Evolutionary conservation across 2,113 vertebrate species (phyloP).

Genomic region (Pteruthius melanotis): DNA sequence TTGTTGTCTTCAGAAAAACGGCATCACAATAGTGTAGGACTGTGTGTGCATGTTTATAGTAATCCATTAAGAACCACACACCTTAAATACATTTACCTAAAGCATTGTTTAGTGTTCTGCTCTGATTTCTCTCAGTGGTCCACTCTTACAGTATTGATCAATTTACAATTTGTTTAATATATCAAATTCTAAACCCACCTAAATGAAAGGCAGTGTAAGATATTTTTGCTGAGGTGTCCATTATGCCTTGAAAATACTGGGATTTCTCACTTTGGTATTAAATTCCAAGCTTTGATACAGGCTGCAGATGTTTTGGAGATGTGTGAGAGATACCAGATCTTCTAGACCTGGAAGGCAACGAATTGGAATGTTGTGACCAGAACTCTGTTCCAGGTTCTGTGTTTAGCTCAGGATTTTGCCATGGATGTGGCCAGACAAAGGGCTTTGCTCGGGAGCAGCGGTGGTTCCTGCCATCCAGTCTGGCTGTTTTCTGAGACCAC

Average conservation of each 20-base stretch:
- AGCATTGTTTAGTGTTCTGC: not conserved
- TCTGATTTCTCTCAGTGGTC: not conserved
- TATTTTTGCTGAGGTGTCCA: not conserved
- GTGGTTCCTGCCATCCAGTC: not conserved
- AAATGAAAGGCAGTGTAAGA: not conserved
- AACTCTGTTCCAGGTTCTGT: not conserved
- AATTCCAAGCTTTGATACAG: not conserved
- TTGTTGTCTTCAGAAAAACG: not conserved
- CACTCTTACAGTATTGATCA: not conserved
- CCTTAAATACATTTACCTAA: not conserved
- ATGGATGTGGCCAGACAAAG: not conserved
- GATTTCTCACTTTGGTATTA: not conserved
- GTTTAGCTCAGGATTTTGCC: not conserved
- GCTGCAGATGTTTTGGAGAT: not conserved
- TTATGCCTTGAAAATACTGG: not conserved
- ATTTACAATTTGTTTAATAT: not conserved
- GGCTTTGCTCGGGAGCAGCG: accelerated
- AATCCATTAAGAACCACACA: not conserved
- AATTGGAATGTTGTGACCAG: not conserved
- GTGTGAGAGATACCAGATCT: not conserved
- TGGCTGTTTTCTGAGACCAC: not conserved
- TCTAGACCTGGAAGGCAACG: not conserved
- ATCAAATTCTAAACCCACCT: not conserved
- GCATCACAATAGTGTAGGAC: not conserved
- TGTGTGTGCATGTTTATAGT: not conserved